Evolutionary conservation across 2,113 vertebrate genomes (phyloP).

Genomic region (Ardeotis arabs): DNA sequence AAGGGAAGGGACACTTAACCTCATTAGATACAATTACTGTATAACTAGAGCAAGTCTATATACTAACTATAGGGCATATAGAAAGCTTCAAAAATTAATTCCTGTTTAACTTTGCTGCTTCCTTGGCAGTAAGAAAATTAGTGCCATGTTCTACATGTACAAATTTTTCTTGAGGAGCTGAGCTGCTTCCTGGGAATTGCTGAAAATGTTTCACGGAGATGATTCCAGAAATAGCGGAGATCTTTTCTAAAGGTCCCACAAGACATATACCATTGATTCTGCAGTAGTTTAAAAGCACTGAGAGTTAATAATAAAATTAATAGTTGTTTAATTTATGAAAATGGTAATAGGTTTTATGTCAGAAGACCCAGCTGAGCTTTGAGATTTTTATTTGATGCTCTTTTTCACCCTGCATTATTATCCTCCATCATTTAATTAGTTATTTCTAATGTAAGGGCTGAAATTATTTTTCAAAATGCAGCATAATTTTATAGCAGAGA

Average conservation of each 20-base stretch:
- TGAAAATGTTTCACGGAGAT: background rate
- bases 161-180: background rate
- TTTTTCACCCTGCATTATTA: background rate
- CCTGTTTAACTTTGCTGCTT: background rate
- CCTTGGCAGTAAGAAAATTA: background rate
- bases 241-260: background rate
- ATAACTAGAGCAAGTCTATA: background rate
- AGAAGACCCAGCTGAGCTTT: background rate
- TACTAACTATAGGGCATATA: background rate
- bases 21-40: background rate
- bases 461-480: background rate
- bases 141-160: background rate
- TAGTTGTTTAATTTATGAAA: background rate
- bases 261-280: background rate
- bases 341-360: background rate
- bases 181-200: background rate
- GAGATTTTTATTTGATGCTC: background rate
- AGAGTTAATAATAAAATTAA: background rate
- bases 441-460: background rate
- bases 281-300: background rate
- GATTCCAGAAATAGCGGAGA: background rate
- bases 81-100: background rate
- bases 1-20: background rate
- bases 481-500: background rate
- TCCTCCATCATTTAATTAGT: background rate